Evolutionary conservation across 2,797 vertebrate species (phyloP).

Genomic region (Gymnoscopelus braueri): DNA sequence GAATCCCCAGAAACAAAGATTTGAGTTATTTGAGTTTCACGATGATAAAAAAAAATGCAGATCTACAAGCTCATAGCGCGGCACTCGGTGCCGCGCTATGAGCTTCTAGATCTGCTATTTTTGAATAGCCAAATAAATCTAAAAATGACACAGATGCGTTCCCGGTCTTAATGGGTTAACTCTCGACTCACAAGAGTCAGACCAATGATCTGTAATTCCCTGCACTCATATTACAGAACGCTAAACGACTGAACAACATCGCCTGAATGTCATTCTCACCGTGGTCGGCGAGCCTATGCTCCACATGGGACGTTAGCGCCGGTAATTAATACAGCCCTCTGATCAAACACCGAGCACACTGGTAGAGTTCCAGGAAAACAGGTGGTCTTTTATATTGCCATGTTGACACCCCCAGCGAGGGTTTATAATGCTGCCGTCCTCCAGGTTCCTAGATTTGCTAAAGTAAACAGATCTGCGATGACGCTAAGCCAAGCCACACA

Average conservation of each 20-base stretch:
- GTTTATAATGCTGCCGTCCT: conserved; percentile 42
- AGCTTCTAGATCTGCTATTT: too few relatives aligned
- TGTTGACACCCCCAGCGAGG: conserved; percentile 31
- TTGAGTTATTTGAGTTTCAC: too few relatives aligned
- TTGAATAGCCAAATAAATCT: too few relatives aligned
- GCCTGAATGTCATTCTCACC: neutral
- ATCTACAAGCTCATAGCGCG: too few relatives aligned
- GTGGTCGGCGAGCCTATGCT: conserved; percentile 3
- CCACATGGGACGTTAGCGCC: neutral
- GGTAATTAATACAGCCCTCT: conserved; percentile 1
- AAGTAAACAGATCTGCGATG: conserved; percentile 45
- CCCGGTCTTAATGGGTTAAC: too few relatives aligned
- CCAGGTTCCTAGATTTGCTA: conserved; percentile 42
- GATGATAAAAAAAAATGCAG: too few relatives aligned
- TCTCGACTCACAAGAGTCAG: too few relatives aligned
- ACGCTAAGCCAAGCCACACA: conserved; percentile 35
- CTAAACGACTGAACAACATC: conserved; percentile 2
- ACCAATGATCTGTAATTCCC: conserved; percentile 3
- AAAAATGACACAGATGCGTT: too few relatives aligned
- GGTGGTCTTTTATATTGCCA: conserved; percentile 27
- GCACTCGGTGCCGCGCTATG: too few relatives aligned
- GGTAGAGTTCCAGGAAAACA: conserved; percentile 3
- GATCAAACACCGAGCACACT: conserved; percentile 11
- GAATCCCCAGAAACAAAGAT: too few relatives aligned
- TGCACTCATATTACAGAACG: conserved; percentile 20